Evolutionary conservation across 64 coral and sea anemone species (phyloP), one percentile per base, ranked within the genome.

Genomic region (Hydrozoanthus tunicans): DNA sequence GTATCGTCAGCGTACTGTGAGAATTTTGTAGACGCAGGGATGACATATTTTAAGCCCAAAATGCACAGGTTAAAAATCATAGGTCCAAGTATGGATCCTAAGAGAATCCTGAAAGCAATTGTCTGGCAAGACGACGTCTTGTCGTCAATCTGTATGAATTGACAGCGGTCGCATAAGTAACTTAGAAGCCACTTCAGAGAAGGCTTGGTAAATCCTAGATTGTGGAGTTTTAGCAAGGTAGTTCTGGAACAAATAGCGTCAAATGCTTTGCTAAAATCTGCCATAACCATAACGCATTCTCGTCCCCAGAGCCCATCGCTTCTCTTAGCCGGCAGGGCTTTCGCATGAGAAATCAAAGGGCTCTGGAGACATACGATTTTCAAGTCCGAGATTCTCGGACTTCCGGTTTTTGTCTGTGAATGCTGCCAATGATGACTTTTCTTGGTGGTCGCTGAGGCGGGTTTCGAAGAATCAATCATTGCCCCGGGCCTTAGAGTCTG

Each of bases 261-360:
- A 69, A 92, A 92, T 17, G 80, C 90, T n/a, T 77, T 92, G 14
- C 80, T 85, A 32, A 59, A 92, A 54, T 92, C 80, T 10, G 69
- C 79, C 72, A 76, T 65, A 17, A 89, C 82, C 73, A 73, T 57
- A 3, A 91, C 2, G 20, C 20, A 20, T 20, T 20, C 20, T 20
- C 20, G 20, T 20, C 20, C 20, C 20, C 20, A 20, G 20, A 20
- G 20, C 20, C 20, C 20, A 20, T 20, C 20, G 20, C 20, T 20
- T 20, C 20, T 20, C 20, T 20, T 20, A 20, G 20, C 20, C 20
- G 20, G 20, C 20, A 20, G 20, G 20, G 20, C 20, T 20, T 20
- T 20, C 20, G 20, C 20, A 20, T 20, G 20, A 20, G 20, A 20
- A 20, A 20, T 20, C 20, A 20, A 20, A 20, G 20, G 20, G 20